Percentiles rank a stretch among this genome's conserved stretches.
Conservation (phyloP, 1,140 invertebrate genomes). For the Caenorhabditis briggsae region DNA sequence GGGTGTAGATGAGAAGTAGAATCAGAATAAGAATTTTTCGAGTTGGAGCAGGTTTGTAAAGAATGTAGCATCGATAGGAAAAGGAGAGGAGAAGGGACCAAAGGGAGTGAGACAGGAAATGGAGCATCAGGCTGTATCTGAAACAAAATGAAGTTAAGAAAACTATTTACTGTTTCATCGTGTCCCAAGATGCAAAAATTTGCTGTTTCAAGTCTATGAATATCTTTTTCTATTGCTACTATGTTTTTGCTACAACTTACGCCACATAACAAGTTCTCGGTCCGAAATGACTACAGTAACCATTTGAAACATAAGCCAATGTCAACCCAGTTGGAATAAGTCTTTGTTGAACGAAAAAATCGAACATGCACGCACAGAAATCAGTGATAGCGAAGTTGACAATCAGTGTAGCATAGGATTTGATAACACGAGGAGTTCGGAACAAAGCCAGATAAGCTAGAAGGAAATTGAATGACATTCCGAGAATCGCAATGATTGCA, state of each 20-base stretch:
- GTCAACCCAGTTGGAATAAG: slow-evolving; percentile 54
- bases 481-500: slow-evolving; percentile 26
- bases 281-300: slow-evolving; percentile 47
- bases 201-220: background rate
- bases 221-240: too few species aligned
- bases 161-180: background rate
- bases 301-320: slow-evolving; percentile 58
- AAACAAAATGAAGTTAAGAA: background rate
- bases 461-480: slow-evolving; percentile 31
- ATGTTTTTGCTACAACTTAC: background rate
- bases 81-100: slow-evolving; percentile 45
- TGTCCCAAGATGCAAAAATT: background rate
- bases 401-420: slow-evolving; percentile 55
- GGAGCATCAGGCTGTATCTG: slow-evolving; percentile 53
- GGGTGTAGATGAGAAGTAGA: background rate
- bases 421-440: slow-evolving; percentile 50
- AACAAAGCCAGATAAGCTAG: slow-evolving; percentile 47
- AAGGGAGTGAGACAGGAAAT: slow-evolving; percentile 33
- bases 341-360: slow-evolving; percentile 57
- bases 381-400: slow-evolving; percentile 58
- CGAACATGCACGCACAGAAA: slow-evolving; percentile 45
- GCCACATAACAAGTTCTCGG: slow-evolving; percentile 49
- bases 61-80: slow-evolving; percentile 11
- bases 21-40: background rate
- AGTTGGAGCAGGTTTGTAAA: slow-evolving; percentile 19